Evolutionary conservation across 2,888 invertebrate genomes (phyloP).

Genomic region (Ecdyonurus torrentis): DNA sequence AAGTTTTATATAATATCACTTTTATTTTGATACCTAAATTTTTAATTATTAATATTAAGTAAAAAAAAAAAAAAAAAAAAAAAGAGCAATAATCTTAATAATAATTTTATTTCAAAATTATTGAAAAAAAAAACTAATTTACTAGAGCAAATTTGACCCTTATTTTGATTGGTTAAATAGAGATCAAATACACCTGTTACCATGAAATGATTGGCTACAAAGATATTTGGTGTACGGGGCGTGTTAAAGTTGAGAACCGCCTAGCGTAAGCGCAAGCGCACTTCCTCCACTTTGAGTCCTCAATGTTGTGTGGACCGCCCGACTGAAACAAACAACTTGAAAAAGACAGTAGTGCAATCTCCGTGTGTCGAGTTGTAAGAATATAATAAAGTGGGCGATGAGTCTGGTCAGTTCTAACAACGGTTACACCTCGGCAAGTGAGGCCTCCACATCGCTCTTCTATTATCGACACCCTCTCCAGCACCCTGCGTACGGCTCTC

Average conservation of each 20-base stretch:
- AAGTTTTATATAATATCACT: too few relatives aligned
- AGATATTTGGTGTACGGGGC: background rate
- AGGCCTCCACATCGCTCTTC: background rate
- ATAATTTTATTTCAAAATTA: too few relatives aligned
- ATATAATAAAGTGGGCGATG: background rate
- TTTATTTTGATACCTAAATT: too few relatives aligned
- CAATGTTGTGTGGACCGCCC: background rate
- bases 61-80: too few relatives aligned
- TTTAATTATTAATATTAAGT: too few relatives aligned
- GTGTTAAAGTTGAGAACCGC: background rate
- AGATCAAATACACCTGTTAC: background rate
- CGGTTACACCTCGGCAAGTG: background rate
- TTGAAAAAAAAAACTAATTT: too few relatives aligned
- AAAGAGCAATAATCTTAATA: too few relatives aligned
- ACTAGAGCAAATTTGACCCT: too few relatives aligned
- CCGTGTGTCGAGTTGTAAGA: background rate
- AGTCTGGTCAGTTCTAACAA: background rate
- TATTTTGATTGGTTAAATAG: background rate
- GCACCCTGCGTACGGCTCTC: background rate
- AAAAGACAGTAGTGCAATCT: background rate
- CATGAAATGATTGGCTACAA: background rate
- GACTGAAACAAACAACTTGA: too few relatives aligned
- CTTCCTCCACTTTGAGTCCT: background rate
- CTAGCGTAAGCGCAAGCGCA: background rate
- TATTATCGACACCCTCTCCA: background rate